Evolutionary conservation across 2,888 invertebrate genomes (phyloP).

Genomic region (Mesochorus sp.): DNA sequence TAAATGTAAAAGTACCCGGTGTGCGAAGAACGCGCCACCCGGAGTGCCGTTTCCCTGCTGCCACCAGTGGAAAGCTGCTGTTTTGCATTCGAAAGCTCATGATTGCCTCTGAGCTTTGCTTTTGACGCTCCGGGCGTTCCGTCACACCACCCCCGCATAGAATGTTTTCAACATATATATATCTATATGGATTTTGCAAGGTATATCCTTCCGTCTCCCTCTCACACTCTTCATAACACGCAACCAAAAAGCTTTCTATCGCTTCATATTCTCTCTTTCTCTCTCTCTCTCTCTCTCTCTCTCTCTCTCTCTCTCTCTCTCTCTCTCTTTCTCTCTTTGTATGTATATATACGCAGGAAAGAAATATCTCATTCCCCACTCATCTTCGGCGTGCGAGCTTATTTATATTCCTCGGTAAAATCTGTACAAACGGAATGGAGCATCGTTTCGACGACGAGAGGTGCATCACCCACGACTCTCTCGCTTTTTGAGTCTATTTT

Average conservation of each 20-base stretch:
- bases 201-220: background rate
- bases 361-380: constrained; percentile 41
- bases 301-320: too few relatives aligned
- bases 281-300: constrained; percentile 17
- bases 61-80: constrained; percentile 77
- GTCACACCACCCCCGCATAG: constrained; percentile 43
- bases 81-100: constrained; percentile 83
- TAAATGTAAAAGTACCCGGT: constrained; percentile 81
- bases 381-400: constrained; percentile 43
- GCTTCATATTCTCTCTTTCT: constrained; percentile 52
- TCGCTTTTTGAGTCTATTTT: background rate
- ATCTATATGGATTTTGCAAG: background rate
- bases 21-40: constrained; percentile 65
- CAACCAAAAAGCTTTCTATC: constrained; percentile 64
- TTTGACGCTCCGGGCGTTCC: constrained; percentile 75
- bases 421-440: constrained; percentile 56
- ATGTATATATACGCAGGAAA: background rate
- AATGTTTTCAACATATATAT: constrained; percentile 19
- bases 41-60: constrained; percentile 60
- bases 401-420: constrained; percentile 50
- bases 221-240: constrained; percentile 22
- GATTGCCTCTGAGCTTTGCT: constrained; percentile 82
- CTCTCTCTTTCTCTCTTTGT: constrained; percentile 27
- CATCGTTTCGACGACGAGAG: constrained; percentile 18
- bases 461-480: constrained; percentile 29